A percentile compares a stretch with the other conserved stretches of the same genome.
phyloP scores from a whole-genome alignment of 2,113 vertebrate genomes.

The Lates calcarifer region DNA sequence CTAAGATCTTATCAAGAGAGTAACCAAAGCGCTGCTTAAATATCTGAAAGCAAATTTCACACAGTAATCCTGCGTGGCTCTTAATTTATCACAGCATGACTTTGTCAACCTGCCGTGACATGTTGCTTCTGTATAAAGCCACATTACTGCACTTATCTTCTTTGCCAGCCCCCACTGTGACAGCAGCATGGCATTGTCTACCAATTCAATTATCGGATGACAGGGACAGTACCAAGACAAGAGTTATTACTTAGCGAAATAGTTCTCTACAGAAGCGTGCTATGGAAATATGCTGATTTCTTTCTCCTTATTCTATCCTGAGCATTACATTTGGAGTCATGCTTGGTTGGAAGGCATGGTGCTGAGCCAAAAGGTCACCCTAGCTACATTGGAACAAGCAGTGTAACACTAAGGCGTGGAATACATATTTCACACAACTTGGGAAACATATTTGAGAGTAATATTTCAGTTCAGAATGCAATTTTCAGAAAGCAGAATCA shows the following conservation, averaged over 20 bases:
- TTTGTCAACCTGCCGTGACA: conserved; percentile 51
- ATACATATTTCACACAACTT: conserved; percentile 25
- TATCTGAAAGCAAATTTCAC: conserved; percentile 38
- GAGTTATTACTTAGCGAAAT: conserved; percentile 52
- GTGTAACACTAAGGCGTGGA: neutral
- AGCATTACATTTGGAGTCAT: conserved; percentile 25
- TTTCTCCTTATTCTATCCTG: conserved; percentile 8
- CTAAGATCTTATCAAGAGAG: conserved; percentile 16
- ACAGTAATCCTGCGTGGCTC: conserved; percentile 2
- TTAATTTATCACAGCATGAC: conserved; percentile 44
- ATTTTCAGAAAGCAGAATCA: conserved; percentile 11
- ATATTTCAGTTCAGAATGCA: neutral
- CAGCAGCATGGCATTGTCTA: conserved; percentile 58
- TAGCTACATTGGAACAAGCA: neutral
- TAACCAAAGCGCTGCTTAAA: conserved; percentile 9
- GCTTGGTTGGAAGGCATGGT: conserved; percentile 8
- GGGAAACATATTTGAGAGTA: neutral
- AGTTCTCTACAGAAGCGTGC: conserved; percentile 17
- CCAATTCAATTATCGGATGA: conserved; percentile 70
- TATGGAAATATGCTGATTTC: conserved; percentile 12
- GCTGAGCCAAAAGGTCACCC: conserved; percentile 37
- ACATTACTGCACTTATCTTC: conserved; percentile 65
- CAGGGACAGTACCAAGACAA: conserved; percentile 46
- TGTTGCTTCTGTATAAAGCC: conserved; percentile 30
- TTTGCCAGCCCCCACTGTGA: conserved; percentile 49